phyloP scores from a whole-genome alignment of 2,113 vertebrate species.

The Tragulus kanchil region DNA sequence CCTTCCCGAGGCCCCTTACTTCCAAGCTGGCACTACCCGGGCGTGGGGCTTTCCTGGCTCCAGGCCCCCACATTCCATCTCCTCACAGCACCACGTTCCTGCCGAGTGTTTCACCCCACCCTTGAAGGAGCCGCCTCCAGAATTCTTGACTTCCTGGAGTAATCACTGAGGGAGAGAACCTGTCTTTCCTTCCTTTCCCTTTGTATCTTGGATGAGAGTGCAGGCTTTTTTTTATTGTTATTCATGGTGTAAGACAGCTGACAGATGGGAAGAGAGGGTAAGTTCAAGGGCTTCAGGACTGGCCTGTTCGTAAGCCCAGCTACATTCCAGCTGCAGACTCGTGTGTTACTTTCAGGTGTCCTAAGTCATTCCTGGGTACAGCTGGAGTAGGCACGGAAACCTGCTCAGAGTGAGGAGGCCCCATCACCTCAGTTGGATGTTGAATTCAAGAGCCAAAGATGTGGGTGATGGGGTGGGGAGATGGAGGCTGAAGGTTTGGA shows the following conservation, averaged over 20 bases:
- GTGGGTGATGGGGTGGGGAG: background rate
- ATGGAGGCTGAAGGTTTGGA: background rate
- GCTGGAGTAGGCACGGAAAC: background rate
- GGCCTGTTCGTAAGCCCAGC: background rate
- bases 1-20: conserved; percentile 11
- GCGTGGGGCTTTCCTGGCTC: conserved; percentile 73
- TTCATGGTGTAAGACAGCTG: background rate
- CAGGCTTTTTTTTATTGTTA: background rate
- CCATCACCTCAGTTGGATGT: conserved; percentile 4
- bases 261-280: background rate
- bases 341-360: conserved; percentile 25
- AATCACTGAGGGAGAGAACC: conserved; percentile 67
- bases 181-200: conserved; percentile 64
- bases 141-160: conserved; percentile 75
- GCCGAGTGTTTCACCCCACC: conserved; percentile 68
- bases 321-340: background rate
- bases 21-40: conserved; percentile 7
- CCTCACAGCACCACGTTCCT: conserved; percentile 70
- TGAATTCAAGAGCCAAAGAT: conserved; percentile 34
- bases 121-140: conserved; percentile 81
- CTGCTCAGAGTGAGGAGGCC: background rate
- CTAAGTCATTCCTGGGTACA: background rate
- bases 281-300: background rate
- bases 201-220: conserved; percentile 39
- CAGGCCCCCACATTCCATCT: conserved; percentile 73